These are phyloP conservation scores for Eidolon dupreanum DNA, from an alignment of 2,797 vertebrate species.

Conservation along the genomic window DNA sequence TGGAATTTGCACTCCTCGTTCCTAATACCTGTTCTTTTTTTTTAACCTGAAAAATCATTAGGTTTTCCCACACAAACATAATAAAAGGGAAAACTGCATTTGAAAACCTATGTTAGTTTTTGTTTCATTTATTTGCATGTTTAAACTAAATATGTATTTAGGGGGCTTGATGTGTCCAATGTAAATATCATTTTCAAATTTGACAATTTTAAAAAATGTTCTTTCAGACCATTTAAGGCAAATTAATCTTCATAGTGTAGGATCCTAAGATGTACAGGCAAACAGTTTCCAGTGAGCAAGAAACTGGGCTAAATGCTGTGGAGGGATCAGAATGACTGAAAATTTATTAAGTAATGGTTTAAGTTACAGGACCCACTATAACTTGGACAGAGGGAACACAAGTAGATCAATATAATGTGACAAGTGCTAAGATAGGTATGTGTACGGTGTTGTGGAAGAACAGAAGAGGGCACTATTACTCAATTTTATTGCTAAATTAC, in stretches of 20 bases:
- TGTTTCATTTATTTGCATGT: constrained; percentile 19
- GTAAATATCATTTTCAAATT: not conserved
- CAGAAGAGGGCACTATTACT: constrained; percentile 31
- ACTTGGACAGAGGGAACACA: not conserved
- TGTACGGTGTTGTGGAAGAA: not conserved
- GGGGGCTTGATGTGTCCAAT: constrained; percentile 28
- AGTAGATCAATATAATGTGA: not conserved
- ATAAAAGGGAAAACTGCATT: not conserved
- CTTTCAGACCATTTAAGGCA: not conserved
- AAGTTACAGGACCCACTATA: not conserved
- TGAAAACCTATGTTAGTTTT: constrained; percentile 16
- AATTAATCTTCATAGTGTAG: not conserved
- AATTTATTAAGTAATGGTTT: not conserved
- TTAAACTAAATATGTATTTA: not conserved
- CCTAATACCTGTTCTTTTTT: not conserved
- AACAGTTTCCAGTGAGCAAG: not conserved
- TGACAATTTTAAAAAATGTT: not conserved
- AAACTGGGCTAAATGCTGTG: not conserved
- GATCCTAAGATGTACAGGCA: not conserved
- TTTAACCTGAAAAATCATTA: constrained; percentile 13
- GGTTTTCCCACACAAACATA: constrained; percentile 28
- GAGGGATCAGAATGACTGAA: not conserved
- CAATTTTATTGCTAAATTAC: not conserved
- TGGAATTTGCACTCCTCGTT: not conserved
- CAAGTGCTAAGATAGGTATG: not conserved